Evolutionary conservation across 2,888 invertebrate species (phyloP), one percentile per base, ranked within the genome.

Genomic region (Acronicta leporina): DNA sequence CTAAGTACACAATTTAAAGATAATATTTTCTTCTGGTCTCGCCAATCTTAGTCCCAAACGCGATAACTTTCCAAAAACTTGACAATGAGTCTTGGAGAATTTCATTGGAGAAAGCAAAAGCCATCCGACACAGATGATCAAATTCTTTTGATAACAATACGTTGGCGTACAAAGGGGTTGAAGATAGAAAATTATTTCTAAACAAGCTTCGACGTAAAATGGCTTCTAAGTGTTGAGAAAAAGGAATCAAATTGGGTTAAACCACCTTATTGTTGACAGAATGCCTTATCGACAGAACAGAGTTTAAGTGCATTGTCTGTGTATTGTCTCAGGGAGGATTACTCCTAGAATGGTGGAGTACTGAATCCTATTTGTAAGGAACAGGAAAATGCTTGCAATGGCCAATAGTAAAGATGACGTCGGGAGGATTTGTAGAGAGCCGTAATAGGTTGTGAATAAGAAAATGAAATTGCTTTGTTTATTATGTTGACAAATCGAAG

Each of bases 101-200:
- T 74, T 77, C 53, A 60, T 65, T 57, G 71, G 16, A 55, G 55
- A 65, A 72, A 75, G 60, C 71, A 79, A 76, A 75, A 73, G 56
- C 69, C 69, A 77, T 76, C 77, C 63, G 55, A 76, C 60, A 72
- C 75, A 77, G 79, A 79, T 77, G 84, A 84, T 83, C 80, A 83
- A 81, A 83, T 81, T 82, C 81, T 85, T 82, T 79, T 80, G 84
- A 85, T 81, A 83, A 77, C 79, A 75, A 77, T 75, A 77, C 71
- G 65, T 69, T 56, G 62, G 54, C 63, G 71, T 73, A 80, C 82
- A 83, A 83, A 82, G 76, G 76, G 62, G 61, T 75, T 49, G 55
- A 69, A 65, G 56, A 65, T 65, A 66, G 76, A 80, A 80, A 83
- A 80, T 76, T 71, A 82, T 82, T 77, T 78, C 62, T 46, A 52